A percentile compares a stretch with the other conserved stretches of the same genome.
Conservation (phyloP, 2,797 vertebrate species). For the Myotis vivesi region DNA sequence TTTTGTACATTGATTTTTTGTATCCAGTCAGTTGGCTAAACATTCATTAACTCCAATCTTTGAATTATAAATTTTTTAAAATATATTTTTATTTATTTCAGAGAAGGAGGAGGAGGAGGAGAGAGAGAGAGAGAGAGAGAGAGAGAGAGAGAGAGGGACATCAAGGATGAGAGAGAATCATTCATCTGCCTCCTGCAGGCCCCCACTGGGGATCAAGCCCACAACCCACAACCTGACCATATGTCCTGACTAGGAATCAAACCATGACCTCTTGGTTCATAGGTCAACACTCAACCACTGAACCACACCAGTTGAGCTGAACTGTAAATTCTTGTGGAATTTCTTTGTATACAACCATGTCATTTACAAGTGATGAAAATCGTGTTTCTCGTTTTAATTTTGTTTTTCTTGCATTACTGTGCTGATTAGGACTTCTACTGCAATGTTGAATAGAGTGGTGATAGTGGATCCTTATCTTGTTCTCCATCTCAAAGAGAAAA, state of each 20-base stretch:
- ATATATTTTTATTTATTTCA: too few species aligned
- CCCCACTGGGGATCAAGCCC: too few species aligned
- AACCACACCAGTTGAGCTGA: background rate
- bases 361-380: background rate
- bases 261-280: too few species aligned
- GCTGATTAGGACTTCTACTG: background rate
- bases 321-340: background rate
- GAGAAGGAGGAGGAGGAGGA: too few species aligned
- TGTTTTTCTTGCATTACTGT: background rate
- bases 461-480: background rate
- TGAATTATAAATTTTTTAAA: too few species aligned
- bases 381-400: background rate
- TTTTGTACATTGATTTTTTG: background rate
- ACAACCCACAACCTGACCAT: too few species aligned
- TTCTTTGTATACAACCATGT: background rate
- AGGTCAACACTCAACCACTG: too few species aligned
- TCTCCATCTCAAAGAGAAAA: background rate
- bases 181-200: too few species aligned
- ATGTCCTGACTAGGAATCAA: too few species aligned
- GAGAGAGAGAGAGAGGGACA: too few species aligned
- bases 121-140: too few species aligned
- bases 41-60: background rate
- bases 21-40: background rate
- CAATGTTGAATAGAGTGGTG: background rate
- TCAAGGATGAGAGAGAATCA: too few species aligned